Base-by-base conservation (phyloP, 2,888 invertebrate genomes). In the Conistra vaccinii region DNA sequence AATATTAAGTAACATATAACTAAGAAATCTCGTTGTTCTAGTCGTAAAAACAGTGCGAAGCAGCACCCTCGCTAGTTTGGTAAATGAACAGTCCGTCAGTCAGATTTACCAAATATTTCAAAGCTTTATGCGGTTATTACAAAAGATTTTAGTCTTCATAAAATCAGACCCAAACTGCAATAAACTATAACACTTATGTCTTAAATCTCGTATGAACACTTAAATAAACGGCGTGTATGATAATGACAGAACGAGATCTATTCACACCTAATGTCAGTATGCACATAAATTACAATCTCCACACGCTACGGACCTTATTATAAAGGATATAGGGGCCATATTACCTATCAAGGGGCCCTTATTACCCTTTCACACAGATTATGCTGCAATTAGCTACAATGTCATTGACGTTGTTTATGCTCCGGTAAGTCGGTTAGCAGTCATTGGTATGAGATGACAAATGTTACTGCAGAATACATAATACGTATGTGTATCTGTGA, bases 311-410 rank as follows among this genome's bases (percentile, higher is more conserved):
- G 51, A 55, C 80, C 78, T 80, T 90, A 90, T 83, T 71, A 1
- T 48, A 1, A 45, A 3, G 0, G 20, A 0, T 0, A 65, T 89
- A 91, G 48, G 73, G 89, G 45, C 69, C 62, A 88, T 69, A 83
- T 78, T 87, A 65, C 58, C 42, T 2, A 35, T 39, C 2, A 26
- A 66, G 68, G 68, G 77, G 71, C 26, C 76, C 77, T 77, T 83
- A 85, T 87, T 87, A 89, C 84, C 89, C 89, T 91, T 91, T 91
- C 88, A 89, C 86, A 86, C 81, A 83, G 63, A 84, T 85, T 85
- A 81, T 73, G 35, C 80, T 42, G 70, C 79, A 86, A 90, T 90
- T 91, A 90, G 73, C 51, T 62, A 67, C 90, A 89, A 90, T 91
- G 90, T 87, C 89, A 89, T 84, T 89, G 85, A 80, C 80, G 69